A percentile compares a stretch with the other conserved stretches of the same genome.
phyloP scores from a whole-genome alignment of 1,140 invertebrate species.

The Aphelenchoides fujianensis region DNA sequence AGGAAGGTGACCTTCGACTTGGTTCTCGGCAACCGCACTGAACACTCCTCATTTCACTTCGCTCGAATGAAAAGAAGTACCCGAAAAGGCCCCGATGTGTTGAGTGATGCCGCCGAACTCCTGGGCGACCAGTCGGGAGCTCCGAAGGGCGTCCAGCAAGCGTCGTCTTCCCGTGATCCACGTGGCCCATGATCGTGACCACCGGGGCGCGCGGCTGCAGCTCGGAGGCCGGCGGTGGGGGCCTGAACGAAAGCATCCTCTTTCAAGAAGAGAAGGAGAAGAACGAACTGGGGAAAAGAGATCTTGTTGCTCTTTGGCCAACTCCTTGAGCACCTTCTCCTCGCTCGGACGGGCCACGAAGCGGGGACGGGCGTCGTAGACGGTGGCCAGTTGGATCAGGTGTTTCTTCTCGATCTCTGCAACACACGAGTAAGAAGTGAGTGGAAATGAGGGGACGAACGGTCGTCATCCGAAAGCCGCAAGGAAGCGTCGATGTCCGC shows the following conservation, averaged over 20 bases:
- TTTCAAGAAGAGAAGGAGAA: constrained; percentile 8
- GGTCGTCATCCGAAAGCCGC: constrained; percentile 25
- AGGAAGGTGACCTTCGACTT: constrained; percentile 83
- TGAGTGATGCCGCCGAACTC: constrained; percentile 99
- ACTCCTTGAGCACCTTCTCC: constrained; percentile 28
- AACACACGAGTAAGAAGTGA: constrained; percentile 33
- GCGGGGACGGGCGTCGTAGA: constrained; percentile 36
- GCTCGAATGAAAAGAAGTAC: constrained; percentile 53
- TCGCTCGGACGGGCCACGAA: constrained; percentile 28
- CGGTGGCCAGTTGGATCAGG: constrained; percentile 29
- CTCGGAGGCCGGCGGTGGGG: constrained; percentile 36
- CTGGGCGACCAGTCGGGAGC: constrained; percentile 78
- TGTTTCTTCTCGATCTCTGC: constrained; percentile 20
- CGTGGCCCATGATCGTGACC: constrained; percentile 98
- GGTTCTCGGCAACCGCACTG: constrained; percentile 70
- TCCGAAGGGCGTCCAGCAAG: constrained; percentile 82
- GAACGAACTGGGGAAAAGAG: constrained; percentile 29
- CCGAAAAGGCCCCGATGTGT: constrained; percentile 96
- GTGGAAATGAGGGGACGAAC: constrained; percentile 11
- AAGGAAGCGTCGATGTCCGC: constrained; percentile 31
- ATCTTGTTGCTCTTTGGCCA: constrained; percentile 29
- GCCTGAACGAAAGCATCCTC: constrained; percentile 19
- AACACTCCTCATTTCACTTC: too few species aligned
- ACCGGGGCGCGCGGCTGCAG: constrained; percentile 64
- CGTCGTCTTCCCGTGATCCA: constrained; percentile 98